Conservation (phyloP, 2,797 vertebrate genomes). For the Gouania willdenowi region DNA sequence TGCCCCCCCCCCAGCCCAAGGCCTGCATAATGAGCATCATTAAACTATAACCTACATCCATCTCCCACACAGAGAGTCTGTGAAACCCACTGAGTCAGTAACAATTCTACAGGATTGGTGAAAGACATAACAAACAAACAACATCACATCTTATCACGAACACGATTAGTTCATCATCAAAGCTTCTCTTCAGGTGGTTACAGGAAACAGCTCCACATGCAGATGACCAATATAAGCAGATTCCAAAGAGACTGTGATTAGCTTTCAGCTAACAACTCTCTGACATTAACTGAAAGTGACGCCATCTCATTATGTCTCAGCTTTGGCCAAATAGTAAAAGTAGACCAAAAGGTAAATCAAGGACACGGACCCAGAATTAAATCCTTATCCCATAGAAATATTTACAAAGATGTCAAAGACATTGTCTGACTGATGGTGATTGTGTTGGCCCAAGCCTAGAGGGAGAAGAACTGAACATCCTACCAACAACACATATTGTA, state of each 20-base stretch:
- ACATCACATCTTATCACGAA: constrained; percentile 10
- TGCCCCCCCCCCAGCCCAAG: constrained; percentile 49
- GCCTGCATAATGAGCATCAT: constrained; percentile 67
- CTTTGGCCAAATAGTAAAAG: constrained; percentile 12
- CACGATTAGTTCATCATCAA: constrained; percentile 11
- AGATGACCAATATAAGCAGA: constrained; percentile 25
- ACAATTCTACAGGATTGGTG: constrained; percentile 13
- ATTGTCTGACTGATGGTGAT: constrained; percentile 1
- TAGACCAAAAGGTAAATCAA: constrained; percentile 6
- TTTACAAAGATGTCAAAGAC: constrained; percentile 18
- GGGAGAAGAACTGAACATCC: background rate
- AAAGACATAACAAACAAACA: constrained; percentile 11
- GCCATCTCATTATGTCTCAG: constrained; percentile 21
- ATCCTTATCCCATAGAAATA: constrained; percentile 8
- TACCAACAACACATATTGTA: no score
- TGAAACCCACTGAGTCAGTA: constrained; percentile 29
- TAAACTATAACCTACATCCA: constrained; percentile 50
- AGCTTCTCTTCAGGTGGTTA: constrained; percentile 13
- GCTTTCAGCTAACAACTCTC: constrained; percentile 4
- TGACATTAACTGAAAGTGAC: constrained; percentile 30
- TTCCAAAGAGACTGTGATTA: constrained; percentile 6
- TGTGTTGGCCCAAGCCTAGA: background rate
- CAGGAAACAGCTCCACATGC: constrained; percentile 5
- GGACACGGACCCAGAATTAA: constrained; percentile 35
- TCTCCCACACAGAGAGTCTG: constrained; percentile 47